These are phyloP conservation scores for Dermatemys mawii DNA, from an alignment of 2,113 vertebrate genomes.

Conservation along the genomic window DNA sequence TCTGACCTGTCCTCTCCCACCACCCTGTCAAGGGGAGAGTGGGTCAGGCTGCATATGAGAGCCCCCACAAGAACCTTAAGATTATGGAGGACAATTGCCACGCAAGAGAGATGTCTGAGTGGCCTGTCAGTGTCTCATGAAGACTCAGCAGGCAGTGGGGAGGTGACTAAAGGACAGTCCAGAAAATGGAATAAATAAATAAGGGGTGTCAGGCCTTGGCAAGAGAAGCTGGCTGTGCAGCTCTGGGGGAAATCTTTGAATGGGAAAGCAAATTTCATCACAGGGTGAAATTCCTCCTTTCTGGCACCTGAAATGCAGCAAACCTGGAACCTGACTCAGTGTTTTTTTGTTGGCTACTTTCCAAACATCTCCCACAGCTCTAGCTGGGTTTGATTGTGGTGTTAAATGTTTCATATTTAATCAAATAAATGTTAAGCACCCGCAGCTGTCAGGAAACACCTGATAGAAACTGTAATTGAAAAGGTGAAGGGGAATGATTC, in stretches of 20 bases:
- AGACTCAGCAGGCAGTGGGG: background rate
- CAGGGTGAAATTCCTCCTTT: background rate
- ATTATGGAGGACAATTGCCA: background rate
- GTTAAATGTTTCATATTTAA: slow-evolving; percentile 10
- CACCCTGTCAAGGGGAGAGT: background rate
- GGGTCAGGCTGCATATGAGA: background rate
- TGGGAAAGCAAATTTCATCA: slow-evolving; percentile 12
- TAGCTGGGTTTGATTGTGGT: background rate
- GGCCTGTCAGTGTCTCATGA: background rate
- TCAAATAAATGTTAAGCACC: slow-evolving; percentile 17
- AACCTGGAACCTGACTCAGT: background rate
- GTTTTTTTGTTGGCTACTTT: background rate
- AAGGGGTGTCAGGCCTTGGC: background rate
- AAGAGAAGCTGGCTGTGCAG: background rate
- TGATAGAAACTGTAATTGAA: slow-evolving; percentile 48
- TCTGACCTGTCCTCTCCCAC: background rate
- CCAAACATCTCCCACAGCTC: background rate
- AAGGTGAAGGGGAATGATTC: slow-evolving; percentile 37
- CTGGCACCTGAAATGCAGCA: background rate
- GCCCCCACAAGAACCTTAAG: background rate
- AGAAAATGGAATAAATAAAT: background rate
- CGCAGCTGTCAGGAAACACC: slow-evolving; percentile 10
- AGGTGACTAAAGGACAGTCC: background rate
- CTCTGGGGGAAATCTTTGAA: background rate
- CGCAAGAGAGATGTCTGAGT: background rate